Evolutionary conservation across 2,888 invertebrate genomes (phyloP).

Genomic region (Drosophila robusta): DNA sequence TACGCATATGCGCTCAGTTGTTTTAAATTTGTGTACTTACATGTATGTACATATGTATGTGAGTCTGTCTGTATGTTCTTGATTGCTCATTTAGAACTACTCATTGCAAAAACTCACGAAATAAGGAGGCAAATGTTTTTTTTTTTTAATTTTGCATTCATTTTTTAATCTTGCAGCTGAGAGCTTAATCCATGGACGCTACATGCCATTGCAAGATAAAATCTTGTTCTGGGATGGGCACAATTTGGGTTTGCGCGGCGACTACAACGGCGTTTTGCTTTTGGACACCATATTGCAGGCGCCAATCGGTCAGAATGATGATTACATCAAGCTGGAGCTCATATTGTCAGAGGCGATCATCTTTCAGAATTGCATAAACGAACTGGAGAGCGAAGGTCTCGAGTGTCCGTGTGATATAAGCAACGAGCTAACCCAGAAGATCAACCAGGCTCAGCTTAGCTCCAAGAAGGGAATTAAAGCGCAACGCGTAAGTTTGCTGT

Average conservation of each 20-base stretch:
- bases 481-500: constrained; percentile 89
- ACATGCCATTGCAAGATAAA: constrained; percentile 92
- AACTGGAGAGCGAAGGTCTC: constrained; percentile 90
- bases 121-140: neutral
- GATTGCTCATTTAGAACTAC: constrained; percentile 1
- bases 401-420: constrained; percentile 92
- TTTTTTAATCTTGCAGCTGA: constrained; percentile 78
- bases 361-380: constrained; percentile 92
- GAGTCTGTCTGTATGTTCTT: neutral
- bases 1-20: constrained; percentile 17
- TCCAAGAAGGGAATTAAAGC: constrained; percentile 94
- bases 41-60: neutral
- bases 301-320: constrained; percentile 91
- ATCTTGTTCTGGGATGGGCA: constrained; percentile 93
- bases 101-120: constrained; percentile 22
- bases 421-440: constrained; percentile 91
- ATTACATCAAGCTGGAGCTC: constrained; percentile 93
- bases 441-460: constrained; percentile 89
- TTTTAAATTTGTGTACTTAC: neutral
- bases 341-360: constrained; percentile 95
- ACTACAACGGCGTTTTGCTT: constrained; percentile 95
- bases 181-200: constrained; percentile 89
- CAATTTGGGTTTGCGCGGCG: constrained; percentile 93
- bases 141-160: neutral
- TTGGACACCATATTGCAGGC: constrained; percentile 95